These are phyloP conservation scores for Balaeniceps rex DNA, from an alignment of 2,113 vertebrate genomes.

Conservation along the genomic window DNA sequence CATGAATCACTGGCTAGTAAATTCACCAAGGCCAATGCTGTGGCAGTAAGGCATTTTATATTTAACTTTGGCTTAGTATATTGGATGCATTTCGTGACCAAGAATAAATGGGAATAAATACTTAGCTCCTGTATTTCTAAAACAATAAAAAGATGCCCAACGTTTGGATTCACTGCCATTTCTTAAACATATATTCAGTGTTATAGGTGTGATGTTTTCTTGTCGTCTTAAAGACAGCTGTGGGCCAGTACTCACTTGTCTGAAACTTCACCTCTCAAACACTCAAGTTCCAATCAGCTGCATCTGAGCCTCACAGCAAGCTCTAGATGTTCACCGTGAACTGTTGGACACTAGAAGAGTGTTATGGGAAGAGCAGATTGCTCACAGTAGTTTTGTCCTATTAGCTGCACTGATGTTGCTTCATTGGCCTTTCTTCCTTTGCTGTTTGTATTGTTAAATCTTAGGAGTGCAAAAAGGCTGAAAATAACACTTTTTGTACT, in stretches of 20 bases:
- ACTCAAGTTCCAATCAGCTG: not conserved
- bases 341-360: not conserved
- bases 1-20: not conserved
- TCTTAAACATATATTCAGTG: not conserved
- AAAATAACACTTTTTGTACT: not conserved
- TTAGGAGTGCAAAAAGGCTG: not conserved
- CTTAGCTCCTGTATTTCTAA: not conserved
- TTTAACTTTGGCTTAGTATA: not conserved
- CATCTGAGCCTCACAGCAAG: not conserved
- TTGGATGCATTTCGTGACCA: not conserved
- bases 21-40: not conserved
- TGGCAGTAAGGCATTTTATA: not conserved
- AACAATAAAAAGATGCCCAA: not conserved
- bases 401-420: not conserved
- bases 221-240: not conserved
- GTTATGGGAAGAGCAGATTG: not conserved
- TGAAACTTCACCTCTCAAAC: not conserved
- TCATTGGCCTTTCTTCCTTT: not conserved
- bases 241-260: not conserved
- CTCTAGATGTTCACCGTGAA: not conserved
- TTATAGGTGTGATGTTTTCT: not conserved
- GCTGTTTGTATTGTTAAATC: not conserved
- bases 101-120: not conserved
- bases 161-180: not conserved
- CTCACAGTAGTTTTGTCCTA: not conserved